These are phyloP conservation scores for Acyrthosiphon pisum DNA, from an alignment of 1,140 invertebrate species.

Conservation along the genomic window DNA sequence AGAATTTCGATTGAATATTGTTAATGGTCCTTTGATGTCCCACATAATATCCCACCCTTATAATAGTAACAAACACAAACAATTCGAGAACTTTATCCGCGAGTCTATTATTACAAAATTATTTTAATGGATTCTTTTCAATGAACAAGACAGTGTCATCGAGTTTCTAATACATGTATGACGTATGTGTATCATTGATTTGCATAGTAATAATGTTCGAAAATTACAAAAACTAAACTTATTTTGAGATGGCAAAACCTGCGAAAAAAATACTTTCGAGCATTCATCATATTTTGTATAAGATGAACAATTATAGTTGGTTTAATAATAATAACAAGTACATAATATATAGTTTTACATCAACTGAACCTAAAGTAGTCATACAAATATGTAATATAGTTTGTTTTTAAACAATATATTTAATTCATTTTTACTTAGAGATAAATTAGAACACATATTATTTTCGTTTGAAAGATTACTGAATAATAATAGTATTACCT, in stretches of 20 bases:
- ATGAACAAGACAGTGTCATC: background rate
- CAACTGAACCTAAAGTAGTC: background rate
- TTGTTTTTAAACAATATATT: background rate
- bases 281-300: background rate
- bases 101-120: background rate
- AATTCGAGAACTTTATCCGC: background rate
- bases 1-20: background rate
- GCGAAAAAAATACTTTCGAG: background rate
- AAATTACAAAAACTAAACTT: background rate
- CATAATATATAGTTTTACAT: background rate
- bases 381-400: background rate
- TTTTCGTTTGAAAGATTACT: background rate
- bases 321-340: no score
- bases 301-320: background rate
- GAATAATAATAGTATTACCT: background rate
- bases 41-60: background rate
- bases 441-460: background rate
- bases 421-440: background rate
- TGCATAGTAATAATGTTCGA: background rate
- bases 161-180: background rate
- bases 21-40: background rate
- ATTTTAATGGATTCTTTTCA: conserved; percentile 10
- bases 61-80: background rate
- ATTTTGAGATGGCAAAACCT: background rate
- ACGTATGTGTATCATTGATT: background rate